Evolutionary conservation across 2,113 vertebrate genomes (phyloP).

Genomic region (Zosterops lateralis): DNA sequence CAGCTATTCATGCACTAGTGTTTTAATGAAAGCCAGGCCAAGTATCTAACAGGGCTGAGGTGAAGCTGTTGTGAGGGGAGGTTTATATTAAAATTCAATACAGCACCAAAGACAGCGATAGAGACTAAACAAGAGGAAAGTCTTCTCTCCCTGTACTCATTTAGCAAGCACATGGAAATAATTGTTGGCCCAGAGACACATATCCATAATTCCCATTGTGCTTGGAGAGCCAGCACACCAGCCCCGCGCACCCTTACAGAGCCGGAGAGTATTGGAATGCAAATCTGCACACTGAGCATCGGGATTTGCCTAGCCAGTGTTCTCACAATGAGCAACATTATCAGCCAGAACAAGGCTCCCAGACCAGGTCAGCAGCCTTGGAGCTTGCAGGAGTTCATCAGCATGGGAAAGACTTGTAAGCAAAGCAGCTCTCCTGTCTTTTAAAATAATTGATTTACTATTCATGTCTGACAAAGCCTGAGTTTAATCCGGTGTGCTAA

Average conservation of each 20-base stretch:
- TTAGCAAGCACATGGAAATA: constrained; percentile 55
- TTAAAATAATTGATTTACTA: neutral
- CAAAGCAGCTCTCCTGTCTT: neutral
- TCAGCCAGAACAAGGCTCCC: neutral
- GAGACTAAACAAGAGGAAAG: constrained; percentile 38
- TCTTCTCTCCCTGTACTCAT: neutral
- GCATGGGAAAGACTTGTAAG: neutral
- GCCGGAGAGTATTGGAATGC: neutral
- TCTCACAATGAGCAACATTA: constrained; percentile 9
- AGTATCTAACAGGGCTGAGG: neutral
- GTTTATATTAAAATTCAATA: constrained; percentile 43
- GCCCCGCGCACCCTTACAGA: neutral
- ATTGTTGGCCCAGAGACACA: constrained; percentile 20
- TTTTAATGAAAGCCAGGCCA: constrained; percentile 52
- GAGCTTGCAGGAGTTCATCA: neutral
- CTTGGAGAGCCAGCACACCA: neutral
- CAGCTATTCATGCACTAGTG: neutral
- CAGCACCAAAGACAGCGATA: constrained; percentile 13
- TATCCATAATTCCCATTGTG: constrained; percentile 35
- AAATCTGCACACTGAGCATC: neutral
- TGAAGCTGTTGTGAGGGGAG: neutral
- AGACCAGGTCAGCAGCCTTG: neutral
- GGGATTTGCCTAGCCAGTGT: neutral
- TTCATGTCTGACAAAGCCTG: neutral
- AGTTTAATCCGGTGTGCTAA: neutral